Percentiles rank a stretch among this genome's conserved stretches.
Evolutionary conservation across 2,888 invertebrate species (phyloP).

Genomic region (Latheticus oryzae): DNA sequence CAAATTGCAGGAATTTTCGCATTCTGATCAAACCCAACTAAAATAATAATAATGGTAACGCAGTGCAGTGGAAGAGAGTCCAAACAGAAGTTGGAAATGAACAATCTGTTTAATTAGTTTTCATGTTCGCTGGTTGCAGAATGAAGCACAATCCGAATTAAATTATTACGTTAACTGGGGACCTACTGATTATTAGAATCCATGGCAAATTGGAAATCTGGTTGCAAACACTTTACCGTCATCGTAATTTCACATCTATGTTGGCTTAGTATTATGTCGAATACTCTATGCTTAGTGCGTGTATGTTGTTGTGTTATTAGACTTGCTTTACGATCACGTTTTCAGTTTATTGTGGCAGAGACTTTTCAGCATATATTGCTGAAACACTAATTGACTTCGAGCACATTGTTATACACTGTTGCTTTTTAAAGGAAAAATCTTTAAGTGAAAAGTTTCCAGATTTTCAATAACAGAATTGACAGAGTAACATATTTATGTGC

Average conservation of each 20-base stretch:
- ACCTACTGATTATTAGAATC: conserved; percentile 41
- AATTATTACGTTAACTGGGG: conserved; percentile 45
- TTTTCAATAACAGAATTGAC: conserved; percentile 47
- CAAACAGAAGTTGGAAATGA: conserved; percentile 41
- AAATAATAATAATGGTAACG: conserved; percentile 29
- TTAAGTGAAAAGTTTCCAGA: conserved; percentile 28
- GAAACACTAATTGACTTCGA: conserved; percentile 27
- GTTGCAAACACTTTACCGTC: conserved; percentile 37
- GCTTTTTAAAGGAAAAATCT: conserved; percentile 2
- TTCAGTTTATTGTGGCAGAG: conserved; percentile 26
- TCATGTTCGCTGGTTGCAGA: conserved; percentile 41
- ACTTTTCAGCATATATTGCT: conserved; percentile 16
- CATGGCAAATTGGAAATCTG: conserved; percentile 45
- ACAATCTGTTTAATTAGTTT: conserved; percentile 48
- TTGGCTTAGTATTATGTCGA: conserved; percentile 31
- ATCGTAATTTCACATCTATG: conserved; percentile 40
- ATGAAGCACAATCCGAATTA: conserved; percentile 42
- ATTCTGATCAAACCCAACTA: conserved; percentile 22
- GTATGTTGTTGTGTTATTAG: conserved; percentile 28
- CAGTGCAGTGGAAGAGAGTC: conserved; percentile 17
- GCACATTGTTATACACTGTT: conserved; percentile 19
- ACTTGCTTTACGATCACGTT: conserved; percentile 32
- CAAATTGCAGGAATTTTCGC: conserved; percentile 18
- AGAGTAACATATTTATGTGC: conserved; percentile 50
- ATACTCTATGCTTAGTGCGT: conserved; percentile 31